These are phyloP conservation scores for Dolichotis patagonum DNA, from an alignment of 2,113 vertebrate species.

Conservation along the genomic window DNA sequence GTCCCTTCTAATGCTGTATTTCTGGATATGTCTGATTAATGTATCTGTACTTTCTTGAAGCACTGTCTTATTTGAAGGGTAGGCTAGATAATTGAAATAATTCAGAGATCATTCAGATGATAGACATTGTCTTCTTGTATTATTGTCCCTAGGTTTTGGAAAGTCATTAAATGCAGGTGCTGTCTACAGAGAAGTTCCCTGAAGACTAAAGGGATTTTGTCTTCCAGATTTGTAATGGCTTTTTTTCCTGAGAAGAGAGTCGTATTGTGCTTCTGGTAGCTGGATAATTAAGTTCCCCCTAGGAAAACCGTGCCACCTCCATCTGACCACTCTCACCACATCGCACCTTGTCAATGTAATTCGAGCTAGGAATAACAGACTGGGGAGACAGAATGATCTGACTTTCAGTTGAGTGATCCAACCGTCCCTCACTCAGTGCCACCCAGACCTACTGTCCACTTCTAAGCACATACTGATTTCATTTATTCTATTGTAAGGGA, in stretches of 20 bases:
- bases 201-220: background rate
- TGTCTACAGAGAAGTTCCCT: background rate
- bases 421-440: background rate
- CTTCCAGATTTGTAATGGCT: background rate
- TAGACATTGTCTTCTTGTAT: slow-evolving; percentile 57
- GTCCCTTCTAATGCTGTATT: background rate
- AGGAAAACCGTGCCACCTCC: background rate
- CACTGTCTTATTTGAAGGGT: slow-evolving; percentile 64
- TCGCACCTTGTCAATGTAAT: background rate
- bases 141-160: background rate
- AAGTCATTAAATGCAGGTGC: background rate
- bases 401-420: background rate
- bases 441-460: background rate
- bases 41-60: slow-evolving; percentile 33
- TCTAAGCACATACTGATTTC: background rate
- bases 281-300: background rate
- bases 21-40: slow-evolving; percentile 23
- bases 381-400: background rate
- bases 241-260: slow-evolving; percentile 3
- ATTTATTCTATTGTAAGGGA: background rate
- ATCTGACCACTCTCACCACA: background rate
- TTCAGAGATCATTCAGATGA: slow-evolving; percentile 62
- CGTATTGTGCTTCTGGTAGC: background rate
- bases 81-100: slow-evolving; percentile 70
- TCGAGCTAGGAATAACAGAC: background rate